Evolutionary conservation across 2,797 vertebrate genomes (phyloP).

Genomic region (Fringilla coelebs): DNA sequence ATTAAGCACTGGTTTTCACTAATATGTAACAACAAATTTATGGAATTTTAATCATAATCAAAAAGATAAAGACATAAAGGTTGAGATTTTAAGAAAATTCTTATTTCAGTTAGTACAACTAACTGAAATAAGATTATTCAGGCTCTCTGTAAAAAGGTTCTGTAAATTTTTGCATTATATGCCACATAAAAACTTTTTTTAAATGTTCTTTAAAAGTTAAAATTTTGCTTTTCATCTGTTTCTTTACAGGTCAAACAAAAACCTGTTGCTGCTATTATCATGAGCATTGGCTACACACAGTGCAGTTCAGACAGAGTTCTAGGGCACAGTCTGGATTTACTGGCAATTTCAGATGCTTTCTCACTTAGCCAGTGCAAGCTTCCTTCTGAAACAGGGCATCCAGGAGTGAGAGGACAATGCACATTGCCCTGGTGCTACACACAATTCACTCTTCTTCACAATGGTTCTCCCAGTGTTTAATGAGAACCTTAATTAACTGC

Average conservation of each 20-base stretch:
- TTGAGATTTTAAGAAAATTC: neutral
- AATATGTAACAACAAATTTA: neutral
- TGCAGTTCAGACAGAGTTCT: neutral
- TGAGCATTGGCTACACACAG: neutral
- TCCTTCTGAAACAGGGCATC: neutral
- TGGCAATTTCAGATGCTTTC: neutral
- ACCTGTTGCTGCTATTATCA: neutral
- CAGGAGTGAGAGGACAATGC: neutral
- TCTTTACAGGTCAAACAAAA: neutral
- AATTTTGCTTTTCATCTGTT: neutral
- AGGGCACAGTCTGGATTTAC: neutral
- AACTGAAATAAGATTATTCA: neutral
- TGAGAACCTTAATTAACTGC: neutral
- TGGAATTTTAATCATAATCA: neutral
- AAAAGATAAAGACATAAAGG: neutral
- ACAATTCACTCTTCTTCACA: neutral
- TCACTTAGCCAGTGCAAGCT: neutral
- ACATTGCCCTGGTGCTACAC: neutral
- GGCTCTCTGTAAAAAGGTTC: neutral
- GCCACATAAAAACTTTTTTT: fast-evolving
- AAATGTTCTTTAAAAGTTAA: neutral
- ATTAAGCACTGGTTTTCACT: neutral
- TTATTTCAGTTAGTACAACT: neutral
- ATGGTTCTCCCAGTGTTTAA: neutral
- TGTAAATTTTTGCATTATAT: neutral